A percentile compares a stretch with the other conserved stretches of the same genome.
Conservation (phyloP, 2,113 vertebrate species). For the Erinaceus europaeus region DNA sequence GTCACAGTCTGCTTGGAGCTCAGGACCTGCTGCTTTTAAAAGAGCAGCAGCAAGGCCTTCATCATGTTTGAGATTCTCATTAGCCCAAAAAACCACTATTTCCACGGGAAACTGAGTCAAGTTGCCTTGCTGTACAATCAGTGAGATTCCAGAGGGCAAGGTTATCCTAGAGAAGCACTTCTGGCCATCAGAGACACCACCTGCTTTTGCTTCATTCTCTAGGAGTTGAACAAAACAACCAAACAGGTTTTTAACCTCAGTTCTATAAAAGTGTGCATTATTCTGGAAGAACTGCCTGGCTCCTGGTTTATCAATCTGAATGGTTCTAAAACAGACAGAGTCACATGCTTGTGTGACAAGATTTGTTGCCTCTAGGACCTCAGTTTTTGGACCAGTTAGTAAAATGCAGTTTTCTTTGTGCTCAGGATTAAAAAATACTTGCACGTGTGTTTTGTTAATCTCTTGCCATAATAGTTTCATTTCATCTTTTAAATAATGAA, state of each 20-base stretch:
- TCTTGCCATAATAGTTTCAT: slow-evolving; percentile 48
- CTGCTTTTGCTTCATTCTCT: slow-evolving; percentile 34
- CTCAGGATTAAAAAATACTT: slow-evolving; percentile 63
- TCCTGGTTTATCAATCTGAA: slow-evolving; percentile 82
- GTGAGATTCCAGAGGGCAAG: slow-evolving; percentile 77
- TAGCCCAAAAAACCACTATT: slow-evolving; percentile 85
- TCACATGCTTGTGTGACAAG: slow-evolving; percentile 61
- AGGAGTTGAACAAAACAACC: slow-evolving; percentile 84
- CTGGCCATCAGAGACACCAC: not conserved
- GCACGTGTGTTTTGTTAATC: slow-evolving; percentile 74
- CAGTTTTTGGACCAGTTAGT: slow-evolving; percentile 80
- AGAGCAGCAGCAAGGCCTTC: slow-evolving; percentile 82
- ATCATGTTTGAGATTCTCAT: slow-evolving; percentile 72
- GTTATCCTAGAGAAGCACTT: slow-evolving; percentile 36
- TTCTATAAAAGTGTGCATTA: slow-evolving; percentile 64
- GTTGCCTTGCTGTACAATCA: slow-evolving; percentile 82
- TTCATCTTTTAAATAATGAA: slow-evolving; percentile 80
- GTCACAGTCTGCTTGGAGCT: slow-evolving; percentile 82
- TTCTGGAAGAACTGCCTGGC: slow-evolving; percentile 83
- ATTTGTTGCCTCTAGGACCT: slow-evolving; percentile 68
- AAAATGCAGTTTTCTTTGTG: slow-evolving; percentile 70
- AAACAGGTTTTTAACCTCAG: slow-evolving; percentile 60
- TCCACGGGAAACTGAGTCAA: slow-evolving; percentile 80
- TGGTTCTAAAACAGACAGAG: slow-evolving; percentile 69
- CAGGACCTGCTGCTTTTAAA: slow-evolving; percentile 82